Base-by-base conservation (phyloP, 2,797 vertebrate species). In the Sebastes steindachneri region DNA sequence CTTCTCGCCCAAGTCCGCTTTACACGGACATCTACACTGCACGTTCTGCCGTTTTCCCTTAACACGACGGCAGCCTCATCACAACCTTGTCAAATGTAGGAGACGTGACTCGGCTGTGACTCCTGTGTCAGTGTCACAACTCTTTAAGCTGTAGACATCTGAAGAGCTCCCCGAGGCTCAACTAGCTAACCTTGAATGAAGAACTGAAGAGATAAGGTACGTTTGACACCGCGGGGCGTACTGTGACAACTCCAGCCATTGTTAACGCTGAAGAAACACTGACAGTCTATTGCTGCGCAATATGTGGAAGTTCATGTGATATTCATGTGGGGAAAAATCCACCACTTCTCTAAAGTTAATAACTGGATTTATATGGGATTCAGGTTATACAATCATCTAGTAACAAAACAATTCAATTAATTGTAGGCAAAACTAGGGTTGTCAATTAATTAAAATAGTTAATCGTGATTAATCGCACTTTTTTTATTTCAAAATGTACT, bases 41-140 rank as follows among this genome's bases (percentile, higher is more conserved):
- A 29, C 5, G 5, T 73, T 48, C 37, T 14, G 71, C 75, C 25
- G 59, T 58, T 28, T 41, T 25, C 54, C 35, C 58, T 51, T 59
- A 76, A 83, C 59, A 74, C 35, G 78, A 78, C 21, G 66, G 65
- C 76, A 31, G 81, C 74, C 79, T 83, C 88, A 72, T 87, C 68
- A 65, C 80, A 87, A 78, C 69, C 86, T 70, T 86, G 89, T 88
- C 77, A 88, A 76, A 85, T 53, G 57, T 41, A 11, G 68, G 62
- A 83, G 79, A 85, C 69, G 62, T 89, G 82, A 88, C 81, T 86
- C 75, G 0, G 8, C 72, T 37, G 77, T 87, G 88, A 88, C 89
- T 89, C 69, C 60, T 68, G 77, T 68, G 84, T 86, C 84, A 91
- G 17, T 87, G 91, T 88, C 92, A 87, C 66, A 83, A 79, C 77